Evolutionary conservation across 2,888 invertebrate species (phyloP), one percentile per base, ranked within the genome.

Genomic region (Iphiclides podalirius): DNA sequence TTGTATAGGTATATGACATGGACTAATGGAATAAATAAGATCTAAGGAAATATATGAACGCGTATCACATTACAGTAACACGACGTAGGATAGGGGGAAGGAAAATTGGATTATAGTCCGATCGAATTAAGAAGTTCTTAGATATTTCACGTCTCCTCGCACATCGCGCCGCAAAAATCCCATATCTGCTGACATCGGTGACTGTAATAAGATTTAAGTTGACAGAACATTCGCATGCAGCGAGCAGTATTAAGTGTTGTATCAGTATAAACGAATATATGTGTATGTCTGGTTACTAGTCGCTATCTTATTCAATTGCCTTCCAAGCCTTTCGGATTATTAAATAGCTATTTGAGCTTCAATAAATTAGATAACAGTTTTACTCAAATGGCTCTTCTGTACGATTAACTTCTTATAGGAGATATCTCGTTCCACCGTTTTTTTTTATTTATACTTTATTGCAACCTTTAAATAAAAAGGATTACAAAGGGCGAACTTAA

Each of bases 101-200:
- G 68, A 74, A 78, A 74, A 84, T 82, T 79, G 75, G 77, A 81
- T 82, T 79, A 76, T 65, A 61, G 54, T 61, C 66, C 78, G 77
- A 83, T 82, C 79, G 72, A 80, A 84, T 84, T 81, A 82, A 71
- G 71, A 71, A 77, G 70, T 74, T 72, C 71, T 71, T 67, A 63
- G 71, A 72, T 75, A 75, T 79, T 77, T 77, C 76, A 74, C 73
- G 69, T 66, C 61, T 64, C 67, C 66, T 57, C 61, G 69, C 68
- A 58, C 67, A 65, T 63, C 63, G 63, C 56, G 61, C 59, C 66
- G 67, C 70, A 48, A n/a, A n/a, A n/a, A 42, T 42, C 67, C 63
- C 65, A 74, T 75, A 65, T 65, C 53, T 59, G 58, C 53, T 60
- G 64, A 64, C 62, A 54, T 54, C 53, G 35, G 55, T 48, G 53